Evolutionary conservation across 1,140 invertebrate species (phyloP).

Genomic region (Brachionus koreanus): DNA sequence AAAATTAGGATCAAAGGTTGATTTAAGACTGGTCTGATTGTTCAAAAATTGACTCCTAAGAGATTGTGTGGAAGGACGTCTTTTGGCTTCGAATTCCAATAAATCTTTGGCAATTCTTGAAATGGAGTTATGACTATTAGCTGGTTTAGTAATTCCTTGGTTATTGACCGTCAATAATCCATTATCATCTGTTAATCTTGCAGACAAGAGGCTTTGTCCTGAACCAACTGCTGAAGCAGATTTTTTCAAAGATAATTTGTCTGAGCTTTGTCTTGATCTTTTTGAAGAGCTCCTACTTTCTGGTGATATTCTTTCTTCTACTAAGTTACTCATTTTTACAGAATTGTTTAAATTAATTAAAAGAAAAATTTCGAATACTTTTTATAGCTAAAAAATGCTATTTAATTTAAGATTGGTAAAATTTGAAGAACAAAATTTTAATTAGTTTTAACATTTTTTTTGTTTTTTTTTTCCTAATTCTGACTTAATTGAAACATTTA

Average conservation of each 20-base stretch:
- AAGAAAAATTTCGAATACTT: neutral
- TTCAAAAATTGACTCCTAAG: neutral
- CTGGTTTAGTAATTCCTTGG: neutral
- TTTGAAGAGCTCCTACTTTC: neutral
- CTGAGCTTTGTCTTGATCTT: neutral
- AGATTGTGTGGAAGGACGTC: neutral
- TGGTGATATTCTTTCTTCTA: neutral
- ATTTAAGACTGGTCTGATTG: neutral
- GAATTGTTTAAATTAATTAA: neutral
- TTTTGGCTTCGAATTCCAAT: neutral
- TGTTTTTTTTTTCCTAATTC: neutral
- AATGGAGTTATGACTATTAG: neutral
- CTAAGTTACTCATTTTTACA: neutral
- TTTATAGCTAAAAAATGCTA: neutral
- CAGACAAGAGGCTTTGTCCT: neutral
- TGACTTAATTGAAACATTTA: neutral
- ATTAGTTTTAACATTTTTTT: conserved; percentile 6
- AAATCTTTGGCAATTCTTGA: neutral
- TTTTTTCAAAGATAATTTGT: neutral
- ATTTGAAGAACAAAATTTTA: neutral
- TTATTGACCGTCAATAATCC: neutral
- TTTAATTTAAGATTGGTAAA: neutral
- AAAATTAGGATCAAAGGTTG: neutral
- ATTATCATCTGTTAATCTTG: neutral
- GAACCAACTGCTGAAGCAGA: neutral